Evolutionary conservation across 1,140 invertebrate genomes (phyloP).

Genomic region (Neodiprion pinetum): DNA sequence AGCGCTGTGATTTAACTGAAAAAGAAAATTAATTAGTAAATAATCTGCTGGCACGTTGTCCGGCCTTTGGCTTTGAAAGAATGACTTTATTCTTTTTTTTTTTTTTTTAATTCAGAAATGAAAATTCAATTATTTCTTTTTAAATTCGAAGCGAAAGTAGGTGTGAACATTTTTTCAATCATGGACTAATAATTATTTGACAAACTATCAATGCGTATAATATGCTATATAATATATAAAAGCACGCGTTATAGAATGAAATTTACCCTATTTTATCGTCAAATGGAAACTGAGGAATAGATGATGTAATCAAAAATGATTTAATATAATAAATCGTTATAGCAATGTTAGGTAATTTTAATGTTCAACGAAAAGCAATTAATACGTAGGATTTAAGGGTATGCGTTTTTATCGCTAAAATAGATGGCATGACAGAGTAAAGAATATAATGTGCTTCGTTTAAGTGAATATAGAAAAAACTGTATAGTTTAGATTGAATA

Average conservation of each 20-base stretch:
- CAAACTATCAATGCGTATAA: slow-evolving; percentile 18
- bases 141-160: neutral
- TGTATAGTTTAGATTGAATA: neutral
- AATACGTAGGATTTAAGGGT: slow-evolving; percentile 30
- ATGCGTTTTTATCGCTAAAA: neutral
- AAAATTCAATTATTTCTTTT: too few species aligned
- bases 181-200: slow-evolving; percentile 18
- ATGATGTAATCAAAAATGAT: neutral
- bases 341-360: slow-evolving; percentile 35
- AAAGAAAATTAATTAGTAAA: too few species aligned
- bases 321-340: slow-evolving; percentile 23
- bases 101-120: too few species aligned
- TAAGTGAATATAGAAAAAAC: slow-evolving; percentile 26
- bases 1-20: too few species aligned
- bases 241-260: slow-evolving; percentile 16
- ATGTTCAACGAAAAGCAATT: slow-evolving; percentile 47
- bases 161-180: slow-evolving; percentile 29
- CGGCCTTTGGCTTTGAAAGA: too few species aligned
- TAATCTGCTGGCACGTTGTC: too few species aligned
- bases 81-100: too few species aligned
- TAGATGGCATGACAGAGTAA: neutral
- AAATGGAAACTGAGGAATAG: neutral
- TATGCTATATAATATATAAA: slow-evolving; percentile 29
- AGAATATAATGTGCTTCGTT: slow-evolving; percentile 6
- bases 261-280: slow-evolving; percentile 16